Conservation (phyloP, 2,113 vertebrate species). For the Brachirus orientalis region DNA sequence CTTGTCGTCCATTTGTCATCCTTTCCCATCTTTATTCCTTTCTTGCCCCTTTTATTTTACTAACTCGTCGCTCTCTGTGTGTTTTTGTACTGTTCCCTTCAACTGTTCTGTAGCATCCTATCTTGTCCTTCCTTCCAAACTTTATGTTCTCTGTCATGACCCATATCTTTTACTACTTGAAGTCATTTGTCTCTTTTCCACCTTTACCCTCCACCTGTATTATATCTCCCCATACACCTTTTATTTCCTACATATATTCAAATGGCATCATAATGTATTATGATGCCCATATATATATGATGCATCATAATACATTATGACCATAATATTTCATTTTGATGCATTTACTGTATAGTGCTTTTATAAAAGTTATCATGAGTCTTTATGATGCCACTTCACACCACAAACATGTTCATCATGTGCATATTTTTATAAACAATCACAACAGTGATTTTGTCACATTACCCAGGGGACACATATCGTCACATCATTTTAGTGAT, state of each 20-base stretch:
- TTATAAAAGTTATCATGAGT: too few species aligned
- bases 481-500: too few species aligned
- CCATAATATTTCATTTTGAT: too few species aligned
- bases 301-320: too few species aligned
- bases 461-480: too few species aligned
- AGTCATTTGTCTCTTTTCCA: background rate
- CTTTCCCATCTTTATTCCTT: background rate
- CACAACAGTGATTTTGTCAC: too few species aligned
- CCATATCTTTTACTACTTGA: background rate
- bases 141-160: slow-evolving; percentile 11
- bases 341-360: too few species aligned
- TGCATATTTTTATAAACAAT: too few species aligned
- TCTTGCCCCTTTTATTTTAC: slow-evolving; percentile 5
- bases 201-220: background rate
- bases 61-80: slow-evolving; percentile 4
- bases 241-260: background rate
- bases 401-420: too few species aligned
- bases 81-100: too few species aligned
- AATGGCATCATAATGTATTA: background rate
- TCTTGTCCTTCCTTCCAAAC: background rate
- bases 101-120: background rate
- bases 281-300: too few species aligned
- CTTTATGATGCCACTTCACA: too few species aligned
- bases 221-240: background rate
- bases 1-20: slow-evolving; percentile 9